Percentiles rank a stretch among this genome's conserved stretches.
These are phyloP conservation scores for Andrena fulva DNA, from an alignment of 2,888 invertebrate genomes.

Conservation along the genomic window DNA sequence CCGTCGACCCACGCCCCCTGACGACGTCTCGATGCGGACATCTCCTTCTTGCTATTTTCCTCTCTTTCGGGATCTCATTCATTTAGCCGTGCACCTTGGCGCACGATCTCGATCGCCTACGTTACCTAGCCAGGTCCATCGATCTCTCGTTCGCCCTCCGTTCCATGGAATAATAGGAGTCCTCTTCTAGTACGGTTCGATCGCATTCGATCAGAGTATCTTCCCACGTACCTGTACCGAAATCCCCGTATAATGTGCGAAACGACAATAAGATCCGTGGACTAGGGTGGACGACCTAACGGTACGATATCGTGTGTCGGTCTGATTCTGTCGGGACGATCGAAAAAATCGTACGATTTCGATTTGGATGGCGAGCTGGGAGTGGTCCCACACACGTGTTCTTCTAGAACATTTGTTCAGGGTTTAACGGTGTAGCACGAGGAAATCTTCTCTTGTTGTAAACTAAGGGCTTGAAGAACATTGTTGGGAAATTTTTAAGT, in stretches of 20 bases:
- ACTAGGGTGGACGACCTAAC: constrained; percentile 77
- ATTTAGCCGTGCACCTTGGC: constrained; percentile 41
- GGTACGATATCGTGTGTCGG: constrained; percentile 82
- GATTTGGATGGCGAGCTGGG: neutral
- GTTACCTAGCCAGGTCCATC: constrained; percentile 13
- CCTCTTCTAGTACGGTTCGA: constrained; percentile 42
- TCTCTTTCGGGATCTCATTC: constrained; percentile 4
- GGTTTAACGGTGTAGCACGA: too few relatives aligned
- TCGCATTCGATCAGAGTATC: constrained; percentile 60
- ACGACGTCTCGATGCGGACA: constrained; percentile 17
- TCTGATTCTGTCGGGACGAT: constrained; percentile 51
- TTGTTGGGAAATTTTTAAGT: too few relatives aligned
- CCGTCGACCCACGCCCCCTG: constrained; percentile 5
- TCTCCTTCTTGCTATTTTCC: neutral
- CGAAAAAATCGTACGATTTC: constrained; percentile 29
- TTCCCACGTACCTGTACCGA: constrained; percentile 72
- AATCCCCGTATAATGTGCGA: constrained; percentile 61
- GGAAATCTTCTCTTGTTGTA: too few relatives aligned
- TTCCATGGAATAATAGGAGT: constrained; percentile 57
- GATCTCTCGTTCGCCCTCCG: constrained; percentile 13
- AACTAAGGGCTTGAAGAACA: too few relatives aligned
- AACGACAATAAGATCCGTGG: constrained; percentile 65
- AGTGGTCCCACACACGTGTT: neutral
- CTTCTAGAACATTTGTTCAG: too few relatives aligned
- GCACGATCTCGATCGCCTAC: constrained; percentile 34